Percentiles rank a stretch among this genome's conserved stretches.
Evolutionary conservation across 2,888 invertebrate species (phyloP).

Genomic region (Tupiocoris notatus): DNA sequence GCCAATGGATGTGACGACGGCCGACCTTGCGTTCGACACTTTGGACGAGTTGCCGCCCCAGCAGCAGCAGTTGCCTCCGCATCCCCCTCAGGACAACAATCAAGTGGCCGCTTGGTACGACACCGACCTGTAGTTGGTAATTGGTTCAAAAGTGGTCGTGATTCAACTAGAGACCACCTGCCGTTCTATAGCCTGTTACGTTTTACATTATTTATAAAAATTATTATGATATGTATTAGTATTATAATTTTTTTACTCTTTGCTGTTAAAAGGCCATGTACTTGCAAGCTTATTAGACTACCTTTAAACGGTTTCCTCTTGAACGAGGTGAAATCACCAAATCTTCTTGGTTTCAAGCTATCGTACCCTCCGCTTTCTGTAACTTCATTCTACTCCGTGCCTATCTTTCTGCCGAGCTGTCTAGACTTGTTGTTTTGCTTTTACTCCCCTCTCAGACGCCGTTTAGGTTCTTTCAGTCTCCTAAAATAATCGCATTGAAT

Average conservation of each 20-base stretch:
- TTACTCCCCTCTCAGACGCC: no score
- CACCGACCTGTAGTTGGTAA: conserved; percentile 80
- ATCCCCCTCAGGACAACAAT: conserved; percentile 85
- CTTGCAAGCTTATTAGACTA: no score
- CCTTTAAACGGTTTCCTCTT: no score
- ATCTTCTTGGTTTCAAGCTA: no score
- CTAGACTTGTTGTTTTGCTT: no score
- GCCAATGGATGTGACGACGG: conserved; percentile 77
- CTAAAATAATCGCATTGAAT: no score
- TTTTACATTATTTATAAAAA: not conserved
- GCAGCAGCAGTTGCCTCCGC: conserved; percentile 57
- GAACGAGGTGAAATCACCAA: no score
- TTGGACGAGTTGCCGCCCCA: conserved; percentile 67
- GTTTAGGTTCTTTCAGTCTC: no score
- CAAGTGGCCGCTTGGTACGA: conserved; percentile 97
- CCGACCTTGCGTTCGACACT: conserved; percentile 75
- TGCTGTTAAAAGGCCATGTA: no score
- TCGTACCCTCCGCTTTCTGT: no score
- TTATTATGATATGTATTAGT: not conserved
- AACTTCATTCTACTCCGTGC: no score
- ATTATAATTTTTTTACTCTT: not conserved
- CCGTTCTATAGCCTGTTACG: not conserved
- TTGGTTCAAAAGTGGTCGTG: not conserved
- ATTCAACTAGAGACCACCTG: not conserved
- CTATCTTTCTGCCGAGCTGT: no score